phyloP scores from a whole-genome alignment of 2,797 vertebrate species.

The Nasua narica region DNA sequence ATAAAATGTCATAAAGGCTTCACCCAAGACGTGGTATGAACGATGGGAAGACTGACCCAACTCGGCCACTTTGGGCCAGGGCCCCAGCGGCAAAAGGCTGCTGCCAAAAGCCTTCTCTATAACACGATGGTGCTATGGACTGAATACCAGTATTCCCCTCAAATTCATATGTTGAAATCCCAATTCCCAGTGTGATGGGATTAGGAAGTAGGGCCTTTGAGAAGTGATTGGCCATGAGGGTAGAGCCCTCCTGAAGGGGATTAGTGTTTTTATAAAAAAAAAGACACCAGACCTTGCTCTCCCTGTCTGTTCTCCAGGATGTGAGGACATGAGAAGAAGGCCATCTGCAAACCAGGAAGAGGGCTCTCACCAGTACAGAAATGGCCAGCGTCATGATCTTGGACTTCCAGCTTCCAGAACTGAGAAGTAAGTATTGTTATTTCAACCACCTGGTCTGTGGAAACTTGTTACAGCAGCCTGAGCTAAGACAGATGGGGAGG shows the following conservation, averaged over 20 bases:
- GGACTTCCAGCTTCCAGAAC: neutral
- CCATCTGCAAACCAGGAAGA: neutral
- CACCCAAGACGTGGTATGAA: neutral
- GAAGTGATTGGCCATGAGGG: neutral
- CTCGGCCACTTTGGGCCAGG: neutral
- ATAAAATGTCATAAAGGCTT: neutral
- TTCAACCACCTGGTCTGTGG: neutral
- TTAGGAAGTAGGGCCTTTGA: neutral
- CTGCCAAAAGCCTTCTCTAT: neutral
- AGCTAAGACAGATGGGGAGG: neutral
- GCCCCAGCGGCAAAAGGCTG: neutral
- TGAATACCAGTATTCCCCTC: neutral
- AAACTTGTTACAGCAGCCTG: neutral
- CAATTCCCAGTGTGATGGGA: neutral
- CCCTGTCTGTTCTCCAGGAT: neutral
- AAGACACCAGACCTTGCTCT: neutral
- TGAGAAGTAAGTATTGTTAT: neutral
- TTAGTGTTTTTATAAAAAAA: neutral
- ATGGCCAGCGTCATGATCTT: neutral
- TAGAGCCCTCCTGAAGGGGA: neutral
- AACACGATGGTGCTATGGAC: neutral
- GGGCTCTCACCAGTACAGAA: neutral
- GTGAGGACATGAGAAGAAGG: neutral
- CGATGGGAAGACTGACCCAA: neutral
- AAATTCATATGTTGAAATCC: neutral